phyloP scores from a whole-genome alignment of 2,888 invertebrate genomes.

The Eueremaeus valkanovi region DNA sequence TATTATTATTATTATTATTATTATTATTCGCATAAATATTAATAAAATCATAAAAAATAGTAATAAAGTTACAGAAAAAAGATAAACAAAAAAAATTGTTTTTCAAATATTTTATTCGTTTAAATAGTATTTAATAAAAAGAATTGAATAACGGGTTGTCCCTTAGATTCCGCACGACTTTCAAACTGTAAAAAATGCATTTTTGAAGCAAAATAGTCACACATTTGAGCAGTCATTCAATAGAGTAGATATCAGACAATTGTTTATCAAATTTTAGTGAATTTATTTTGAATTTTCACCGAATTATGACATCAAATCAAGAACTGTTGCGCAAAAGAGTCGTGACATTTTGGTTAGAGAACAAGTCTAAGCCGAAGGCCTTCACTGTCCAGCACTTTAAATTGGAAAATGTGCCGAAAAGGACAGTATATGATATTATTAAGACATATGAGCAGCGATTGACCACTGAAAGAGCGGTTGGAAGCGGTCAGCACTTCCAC shows the following conservation, averaged over 20 bases:
- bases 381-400: background rate
- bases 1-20: no score
- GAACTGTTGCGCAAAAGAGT: background rate
- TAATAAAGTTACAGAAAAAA: no score
- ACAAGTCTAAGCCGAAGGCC: background rate
- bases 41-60: no score
- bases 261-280: background rate
- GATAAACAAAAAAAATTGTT: no score
- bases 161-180: no score
- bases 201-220: no score
- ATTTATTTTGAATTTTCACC: background rate
- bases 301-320: background rate
- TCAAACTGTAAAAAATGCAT: no score
- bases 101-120: no score
- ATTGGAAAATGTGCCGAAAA: background rate
- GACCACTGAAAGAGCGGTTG: background rate
- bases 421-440: background rate
- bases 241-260: background rate
- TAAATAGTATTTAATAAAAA: no score
- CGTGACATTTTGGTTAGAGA: background rate
- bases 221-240: no score
- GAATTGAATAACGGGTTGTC: no score
- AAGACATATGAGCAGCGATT: background rate
- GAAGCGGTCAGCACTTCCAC: background rate
- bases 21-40: no score